Conservation (phyloP, 2,888 invertebrate species). For the Neoaliturus tenellus region DNA sequence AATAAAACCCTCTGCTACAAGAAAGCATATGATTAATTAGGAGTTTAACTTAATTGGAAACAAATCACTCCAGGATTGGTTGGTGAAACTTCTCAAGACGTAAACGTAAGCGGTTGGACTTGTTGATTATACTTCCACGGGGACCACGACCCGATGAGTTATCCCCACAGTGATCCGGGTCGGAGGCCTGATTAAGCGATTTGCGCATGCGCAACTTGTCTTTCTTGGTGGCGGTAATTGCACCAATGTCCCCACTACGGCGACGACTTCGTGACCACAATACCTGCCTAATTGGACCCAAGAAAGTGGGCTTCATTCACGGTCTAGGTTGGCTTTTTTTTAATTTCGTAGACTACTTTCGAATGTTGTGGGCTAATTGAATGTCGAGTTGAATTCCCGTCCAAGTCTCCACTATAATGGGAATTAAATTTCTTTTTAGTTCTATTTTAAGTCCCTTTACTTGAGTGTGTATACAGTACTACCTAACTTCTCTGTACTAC, state of each 20-base stretch:
- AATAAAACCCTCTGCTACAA: too few relatives aligned
- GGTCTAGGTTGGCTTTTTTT: background rate
- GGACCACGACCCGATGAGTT: conserved; percentile 3
- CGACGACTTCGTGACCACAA: conserved; percentile 9
- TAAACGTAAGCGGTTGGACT: background rate
- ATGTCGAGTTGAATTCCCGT: background rate
- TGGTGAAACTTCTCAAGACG: background rate
- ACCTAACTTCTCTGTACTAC: too few relatives aligned
- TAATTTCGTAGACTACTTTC: background rate
- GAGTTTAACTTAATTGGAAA: too few relatives aligned
- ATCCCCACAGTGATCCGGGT: background rate
- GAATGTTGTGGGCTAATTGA: background rate
- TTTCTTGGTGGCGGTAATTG: background rate
- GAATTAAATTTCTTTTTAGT: too few relatives aligned
- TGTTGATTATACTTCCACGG: background rate
- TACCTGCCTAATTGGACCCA: background rate
- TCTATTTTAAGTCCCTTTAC: too few relatives aligned
- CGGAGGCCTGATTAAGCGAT: background rate
- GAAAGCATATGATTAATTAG: too few relatives aligned
- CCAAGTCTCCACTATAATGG: background rate
- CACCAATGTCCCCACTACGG: background rate
- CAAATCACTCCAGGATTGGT: too few relatives aligned
- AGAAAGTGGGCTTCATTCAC: background rate
- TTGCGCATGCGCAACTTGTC: conserved; percentile 18
- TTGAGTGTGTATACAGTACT: too few relatives aligned